These are phyloP conservation scores for Manacus vitellinus DNA, from an alignment of 2,113 vertebrate genomes.

Conservation along the genomic window DNA sequence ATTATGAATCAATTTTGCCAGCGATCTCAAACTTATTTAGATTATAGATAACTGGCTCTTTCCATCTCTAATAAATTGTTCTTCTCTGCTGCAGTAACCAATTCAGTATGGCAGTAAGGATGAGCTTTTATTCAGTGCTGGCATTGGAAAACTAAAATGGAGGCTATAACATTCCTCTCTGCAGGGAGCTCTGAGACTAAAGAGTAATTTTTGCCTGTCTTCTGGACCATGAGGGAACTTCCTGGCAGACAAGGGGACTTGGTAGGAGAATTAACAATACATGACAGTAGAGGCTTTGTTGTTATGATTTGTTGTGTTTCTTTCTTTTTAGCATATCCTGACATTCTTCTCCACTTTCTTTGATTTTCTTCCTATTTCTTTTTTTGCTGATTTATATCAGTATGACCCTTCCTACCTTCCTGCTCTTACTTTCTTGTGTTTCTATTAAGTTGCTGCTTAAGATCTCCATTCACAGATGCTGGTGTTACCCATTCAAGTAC, in stretches of 20 bases:
- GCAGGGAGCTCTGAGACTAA: neutral
- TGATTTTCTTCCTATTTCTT: neutral
- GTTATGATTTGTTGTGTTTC: neutral
- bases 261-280: neutral
- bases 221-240: neutral
- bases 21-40: neutral
- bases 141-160: neutral
- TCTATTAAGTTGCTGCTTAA: neutral
- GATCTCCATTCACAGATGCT: neutral
- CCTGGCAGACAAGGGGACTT: neutral
- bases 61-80: neutral
- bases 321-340: neutral
- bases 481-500: neutral
- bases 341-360: neutral
- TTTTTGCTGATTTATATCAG: neutral
- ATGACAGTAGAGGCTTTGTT: neutral
- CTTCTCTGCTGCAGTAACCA: neutral
- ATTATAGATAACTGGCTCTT: neutral
- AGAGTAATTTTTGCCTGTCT: neutral
- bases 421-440: neutral
- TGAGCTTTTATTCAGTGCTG: neutral
- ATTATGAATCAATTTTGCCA: neutral
- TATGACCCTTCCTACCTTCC: neutral
- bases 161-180: neutral
- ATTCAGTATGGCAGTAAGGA: neutral